Percentiles rank a stretch among this genome's conserved stretches.
phyloP scores from a whole-genome alignment of 2,797 vertebrate species.

The Neostethus bicornis region DNA sequence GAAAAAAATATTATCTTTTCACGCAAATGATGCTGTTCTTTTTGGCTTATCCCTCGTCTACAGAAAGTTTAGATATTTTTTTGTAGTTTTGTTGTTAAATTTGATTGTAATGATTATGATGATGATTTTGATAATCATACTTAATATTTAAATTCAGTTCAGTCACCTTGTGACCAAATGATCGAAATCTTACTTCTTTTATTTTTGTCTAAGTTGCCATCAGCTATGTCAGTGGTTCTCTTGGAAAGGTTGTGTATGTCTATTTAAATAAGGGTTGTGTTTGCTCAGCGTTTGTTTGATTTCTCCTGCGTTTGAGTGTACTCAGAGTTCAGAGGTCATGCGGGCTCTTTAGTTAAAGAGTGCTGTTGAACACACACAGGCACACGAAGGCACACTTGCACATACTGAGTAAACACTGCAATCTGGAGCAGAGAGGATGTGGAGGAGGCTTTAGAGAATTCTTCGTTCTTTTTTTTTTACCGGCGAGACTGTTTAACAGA shows the following conservation, averaged over 20 bases:
- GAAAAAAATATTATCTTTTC: too few relatives aligned
- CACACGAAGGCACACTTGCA: slow-evolving; percentile 70
- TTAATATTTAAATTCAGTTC: background rate
- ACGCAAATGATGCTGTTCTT: too few relatives aligned
- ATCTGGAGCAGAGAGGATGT: slow-evolving; percentile 73
- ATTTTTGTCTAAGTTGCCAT: slow-evolving; percentile 25
- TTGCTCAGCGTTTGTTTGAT: slow-evolving; percentile 77
- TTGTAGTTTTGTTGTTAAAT: too few relatives aligned
- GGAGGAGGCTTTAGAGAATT: slow-evolving; percentile 70
- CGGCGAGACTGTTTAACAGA: slow-evolving; percentile 61
- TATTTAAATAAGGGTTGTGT: slow-evolving; percentile 77
- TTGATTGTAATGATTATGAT: background rate
- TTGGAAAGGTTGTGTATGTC: slow-evolving; percentile 69
- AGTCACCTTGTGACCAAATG: slow-evolving; percentile 16
- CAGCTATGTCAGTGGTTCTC: slow-evolving; percentile 54
- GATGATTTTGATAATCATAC: background rate
- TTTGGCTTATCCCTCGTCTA: too few relatives aligned
- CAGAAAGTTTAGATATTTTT: background rate
- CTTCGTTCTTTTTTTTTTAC: slow-evolving; percentile 75
- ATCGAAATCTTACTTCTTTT: slow-evolving; percentile 30
- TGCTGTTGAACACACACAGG: slow-evolving; percentile 69
- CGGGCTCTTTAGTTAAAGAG: slow-evolving; percentile 78
- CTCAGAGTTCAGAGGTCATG: slow-evolving; percentile 75
- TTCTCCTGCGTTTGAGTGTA: slow-evolving; percentile 78
- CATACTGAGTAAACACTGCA: slow-evolving; percentile 77